phyloP scores from a whole-genome alignment of 2,113 vertebrate genomes.

The Oryzias curvinotus region DNA sequence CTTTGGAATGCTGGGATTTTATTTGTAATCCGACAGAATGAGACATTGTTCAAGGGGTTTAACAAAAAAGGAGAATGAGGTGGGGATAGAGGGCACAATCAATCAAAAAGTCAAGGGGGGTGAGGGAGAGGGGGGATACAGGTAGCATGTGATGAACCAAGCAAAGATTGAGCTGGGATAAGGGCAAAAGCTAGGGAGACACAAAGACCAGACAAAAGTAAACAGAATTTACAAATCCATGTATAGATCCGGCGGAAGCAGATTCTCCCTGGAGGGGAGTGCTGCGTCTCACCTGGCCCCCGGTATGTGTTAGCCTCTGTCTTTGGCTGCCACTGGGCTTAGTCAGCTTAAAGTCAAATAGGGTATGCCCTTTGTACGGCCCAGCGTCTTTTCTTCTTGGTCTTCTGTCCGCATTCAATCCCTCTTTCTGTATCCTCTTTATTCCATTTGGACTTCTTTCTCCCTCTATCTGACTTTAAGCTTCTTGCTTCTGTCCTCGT shows the following conservation, averaged over 20 bases:
- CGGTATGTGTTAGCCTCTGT: slow-evolving; percentile 15
- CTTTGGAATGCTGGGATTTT: slow-evolving; percentile 11
- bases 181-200: slow-evolving; percentile 11
- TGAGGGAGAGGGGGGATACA: background rate
- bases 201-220: slow-evolving; percentile 30
- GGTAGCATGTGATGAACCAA: slow-evolving; percentile 27
- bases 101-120: slow-evolving; percentile 11
- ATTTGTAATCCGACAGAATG: slow-evolving; percentile 14
- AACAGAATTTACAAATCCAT: slow-evolving; percentile 50
- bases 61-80: slow-evolving; percentile 15
- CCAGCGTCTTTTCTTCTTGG: slow-evolving; percentile 1
- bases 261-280: slow-evolving; percentile 28
- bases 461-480: no score
- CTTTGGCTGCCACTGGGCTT: slow-evolving; percentile 24
- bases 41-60: slow-evolving; percentile 1
- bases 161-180: slow-evolving; percentile 15
- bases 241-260: slow-evolving; percentile 32
- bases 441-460: background rate
- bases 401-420: slow-evolving; percentile 5
- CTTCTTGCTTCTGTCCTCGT: no score
- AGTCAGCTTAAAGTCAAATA: slow-evolving; percentile 23
- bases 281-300: slow-evolving; percentile 25
- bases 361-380: slow-evolving; percentile 16
- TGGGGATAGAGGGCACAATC: background rate
- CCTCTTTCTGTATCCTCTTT: background rate